Conservation (phyloP, 2,888 invertebrate genomes). For the Eristalinus aeneus region DNA sequence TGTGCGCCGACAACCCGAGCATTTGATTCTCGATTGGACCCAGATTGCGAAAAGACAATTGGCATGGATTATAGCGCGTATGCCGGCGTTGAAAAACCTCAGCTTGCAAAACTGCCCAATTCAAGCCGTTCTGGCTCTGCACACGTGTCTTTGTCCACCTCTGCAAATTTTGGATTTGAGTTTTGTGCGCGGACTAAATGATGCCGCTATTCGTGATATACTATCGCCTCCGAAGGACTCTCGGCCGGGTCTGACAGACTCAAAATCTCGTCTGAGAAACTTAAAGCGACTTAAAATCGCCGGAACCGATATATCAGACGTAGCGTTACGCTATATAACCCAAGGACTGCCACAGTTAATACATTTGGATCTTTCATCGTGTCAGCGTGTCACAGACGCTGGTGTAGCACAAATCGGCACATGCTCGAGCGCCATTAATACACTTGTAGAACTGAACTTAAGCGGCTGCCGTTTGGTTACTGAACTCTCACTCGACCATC, state of each 20-base stretch:
- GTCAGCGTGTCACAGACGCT: slow-evolving; percentile 93
- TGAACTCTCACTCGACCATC: slow-evolving; percentile 90
- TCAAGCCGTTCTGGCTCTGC: slow-evolving; percentile 89
- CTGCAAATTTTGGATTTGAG: slow-evolving; percentile 90
- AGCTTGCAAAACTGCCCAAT: slow-evolving; percentile 89
- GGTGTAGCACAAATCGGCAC: slow-evolving; percentile 93
- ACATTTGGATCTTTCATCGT: slow-evolving; percentile 91
- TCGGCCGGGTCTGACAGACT: slow-evolving; percentile 88
- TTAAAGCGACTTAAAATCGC: slow-evolving; percentile 88
- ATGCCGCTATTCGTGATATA: slow-evolving; percentile 91
- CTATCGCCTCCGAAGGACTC: slow-evolving; percentile 93
- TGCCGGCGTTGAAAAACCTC: slow-evolving; percentile 91
- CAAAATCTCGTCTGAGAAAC: slow-evolving; percentile 89
- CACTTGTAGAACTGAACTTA: slow-evolving; percentile 88
- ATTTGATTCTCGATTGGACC: slow-evolving; percentile 93
- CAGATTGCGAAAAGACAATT: slow-evolving; percentile 92
- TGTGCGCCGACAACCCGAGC: slow-evolving; percentile 92
- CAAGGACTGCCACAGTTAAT: slow-evolving; percentile 89
- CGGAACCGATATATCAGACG: slow-evolving; percentile 94
- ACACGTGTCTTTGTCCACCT: slow-evolving; percentile 91
- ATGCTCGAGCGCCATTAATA: slow-evolving; percentile 85
- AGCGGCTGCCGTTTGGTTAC: slow-evolving; percentile 92
- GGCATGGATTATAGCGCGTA: slow-evolving; percentile 93
- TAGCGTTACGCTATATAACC: slow-evolving; percentile 85
- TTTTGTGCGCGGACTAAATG: slow-evolving; percentile 92